These are phyloP conservation scores for Trachemys scripta DNA, from an alignment of 2,113 vertebrate species.

Conservation along the genomic window DNA sequence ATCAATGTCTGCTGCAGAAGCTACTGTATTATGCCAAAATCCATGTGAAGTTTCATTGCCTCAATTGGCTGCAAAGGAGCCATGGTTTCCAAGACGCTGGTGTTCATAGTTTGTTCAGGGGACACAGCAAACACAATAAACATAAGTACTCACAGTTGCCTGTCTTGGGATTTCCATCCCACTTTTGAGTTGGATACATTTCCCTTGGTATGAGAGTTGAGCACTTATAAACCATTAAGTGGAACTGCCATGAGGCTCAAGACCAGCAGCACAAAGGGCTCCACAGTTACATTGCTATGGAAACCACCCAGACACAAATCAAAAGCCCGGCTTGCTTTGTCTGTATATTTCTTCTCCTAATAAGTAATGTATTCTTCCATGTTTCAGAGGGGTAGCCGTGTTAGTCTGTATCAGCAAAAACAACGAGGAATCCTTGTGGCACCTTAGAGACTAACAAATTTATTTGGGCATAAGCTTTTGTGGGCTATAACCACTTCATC, in stretches of 20 bases:
- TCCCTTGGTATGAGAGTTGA: neutral
- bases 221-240: neutral
- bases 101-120: neutral
- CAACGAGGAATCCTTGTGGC: too few species aligned
- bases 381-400: too few species aligned
- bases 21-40: neutral
- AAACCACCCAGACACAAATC: constrained; percentile 50
- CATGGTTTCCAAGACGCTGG: neutral
- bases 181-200: neutral
- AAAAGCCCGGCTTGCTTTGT: neutral
- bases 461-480: too few species aligned
- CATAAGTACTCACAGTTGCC: neutral
- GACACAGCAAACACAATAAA: neutral
- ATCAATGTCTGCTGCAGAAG: neutral
- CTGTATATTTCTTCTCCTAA: neutral
- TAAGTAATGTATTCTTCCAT: neutral
- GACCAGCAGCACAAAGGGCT: neutral
- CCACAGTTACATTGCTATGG: constrained; percentile 55
- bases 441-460: too few species aligned
- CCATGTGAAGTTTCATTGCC: neutral
- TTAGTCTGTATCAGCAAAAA: too few species aligned
- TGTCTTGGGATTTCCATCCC: neutral
- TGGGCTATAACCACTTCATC: too few species aligned
- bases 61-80: neutral
- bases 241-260: constrained; percentile 25